These are phyloP conservation scores for Orycteropus afer DNA, from an alignment of 2,113 vertebrate species.

Conservation along the genomic window DNA sequence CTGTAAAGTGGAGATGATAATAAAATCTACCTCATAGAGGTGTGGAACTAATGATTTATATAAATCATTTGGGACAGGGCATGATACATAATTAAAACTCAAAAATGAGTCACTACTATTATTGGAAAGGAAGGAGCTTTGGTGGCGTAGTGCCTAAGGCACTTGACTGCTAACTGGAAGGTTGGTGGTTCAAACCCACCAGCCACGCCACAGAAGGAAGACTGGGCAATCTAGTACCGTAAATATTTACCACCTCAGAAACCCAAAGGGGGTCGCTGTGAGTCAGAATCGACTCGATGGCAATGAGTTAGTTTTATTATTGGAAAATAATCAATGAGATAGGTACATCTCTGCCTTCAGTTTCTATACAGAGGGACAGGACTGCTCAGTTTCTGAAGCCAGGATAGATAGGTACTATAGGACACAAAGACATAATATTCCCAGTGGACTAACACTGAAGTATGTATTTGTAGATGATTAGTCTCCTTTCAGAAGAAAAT, in stretches of 20 bases:
- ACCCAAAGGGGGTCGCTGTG: too few species aligned
- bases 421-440: background rate
- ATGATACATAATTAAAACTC: background rate
- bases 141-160: too few species aligned
- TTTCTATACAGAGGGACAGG: background rate
- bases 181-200: too few species aligned
- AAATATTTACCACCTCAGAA: too few species aligned
- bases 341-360: background rate
- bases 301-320: too few species aligned
- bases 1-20: background rate
- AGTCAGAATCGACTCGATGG: too few species aligned
- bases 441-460: background rate
- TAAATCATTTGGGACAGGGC: background rate
- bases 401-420: background rate
- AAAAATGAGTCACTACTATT: background rate
- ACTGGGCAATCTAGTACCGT: too few species aligned
- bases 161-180: too few species aligned
- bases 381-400: background rate
- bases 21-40: background rate
- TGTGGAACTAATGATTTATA: background rate
- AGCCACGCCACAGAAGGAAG: too few species aligned
- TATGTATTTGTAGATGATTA: background rate
- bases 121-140: too few species aligned
- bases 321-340: background rate
- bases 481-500: constrained; percentile 21